These are phyloP conservation scores for Phrynosoma blainvillii DNA, from an alignment of 2,113 vertebrate species.

Conservation along the genomic window DNA sequence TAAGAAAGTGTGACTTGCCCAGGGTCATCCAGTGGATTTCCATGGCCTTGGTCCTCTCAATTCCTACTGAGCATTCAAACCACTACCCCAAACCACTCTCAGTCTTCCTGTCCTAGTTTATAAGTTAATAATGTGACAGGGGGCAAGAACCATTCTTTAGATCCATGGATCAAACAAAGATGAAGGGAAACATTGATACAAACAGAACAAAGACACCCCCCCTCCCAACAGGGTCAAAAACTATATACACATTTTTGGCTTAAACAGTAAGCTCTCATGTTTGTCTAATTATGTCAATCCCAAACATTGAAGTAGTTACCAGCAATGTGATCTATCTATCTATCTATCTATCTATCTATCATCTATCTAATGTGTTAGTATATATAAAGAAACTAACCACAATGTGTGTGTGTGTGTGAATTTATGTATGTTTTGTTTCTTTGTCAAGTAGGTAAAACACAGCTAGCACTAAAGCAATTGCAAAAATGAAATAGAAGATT, in stretches of 20 bases:
- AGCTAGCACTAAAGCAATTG: not conserved
- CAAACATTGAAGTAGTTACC: not conserved
- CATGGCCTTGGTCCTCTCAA: too few relatives aligned
- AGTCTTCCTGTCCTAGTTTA: not conserved
- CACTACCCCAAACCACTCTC: too few relatives aligned
- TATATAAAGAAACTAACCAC: too few relatives aligned
- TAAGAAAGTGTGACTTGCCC: too few relatives aligned
- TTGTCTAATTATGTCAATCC: slow-evolving; percentile 33
- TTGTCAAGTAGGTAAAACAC: slow-evolving; percentile 14
- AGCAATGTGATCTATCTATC: slow-evolving; percentile 6
- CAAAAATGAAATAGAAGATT: slow-evolving; percentile 17
- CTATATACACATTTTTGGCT: slow-evolving; percentile 54
- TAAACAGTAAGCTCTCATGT: slow-evolving; percentile 49
- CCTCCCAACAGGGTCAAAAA: slow-evolving; percentile 23
- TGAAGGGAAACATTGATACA: slow-evolving; percentile 28
- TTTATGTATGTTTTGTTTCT: slow-evolving; percentile 9
- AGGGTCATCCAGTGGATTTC: too few relatives aligned
- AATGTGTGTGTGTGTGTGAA: too few relatives aligned
- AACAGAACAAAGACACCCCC: slow-evolving; percentile 30
- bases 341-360: not conserved
- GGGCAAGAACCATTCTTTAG: not conserved
- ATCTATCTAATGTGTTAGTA: too few relatives aligned
- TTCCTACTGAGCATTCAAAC: too few relatives aligned
- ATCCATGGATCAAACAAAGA: not conserved
- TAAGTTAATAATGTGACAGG: not conserved